These are phyloP conservation scores for Parnassius glacialis DNA, from an alignment of 2,888 invertebrate genomes.

Conservation along the genomic window DNA sequence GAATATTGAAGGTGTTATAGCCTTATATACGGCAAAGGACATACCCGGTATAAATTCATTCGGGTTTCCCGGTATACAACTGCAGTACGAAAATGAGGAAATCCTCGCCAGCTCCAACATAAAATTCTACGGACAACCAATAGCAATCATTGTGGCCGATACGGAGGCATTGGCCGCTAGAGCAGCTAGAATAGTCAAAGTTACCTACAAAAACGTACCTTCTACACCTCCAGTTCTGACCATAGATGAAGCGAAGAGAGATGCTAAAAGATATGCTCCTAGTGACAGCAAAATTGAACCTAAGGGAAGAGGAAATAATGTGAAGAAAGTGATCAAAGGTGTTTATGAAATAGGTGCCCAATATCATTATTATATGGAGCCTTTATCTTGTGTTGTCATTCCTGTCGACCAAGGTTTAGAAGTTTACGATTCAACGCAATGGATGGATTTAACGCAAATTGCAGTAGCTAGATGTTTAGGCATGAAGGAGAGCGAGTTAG, in stretches of 20 bases:
- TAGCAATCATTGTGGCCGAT: conserved; percentile 85
- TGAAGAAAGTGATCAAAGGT: conserved; percentile 77
- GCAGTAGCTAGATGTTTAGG: conserved; percentile 79
- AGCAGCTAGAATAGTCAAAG: conserved; percentile 80
- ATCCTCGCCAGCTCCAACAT: conserved; percentile 78
- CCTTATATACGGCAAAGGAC: conserved; percentile 83
- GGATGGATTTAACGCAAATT: conserved; percentile 82
- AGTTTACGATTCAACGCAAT: conserved; percentile 84
- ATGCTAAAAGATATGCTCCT: conserved; percentile 51
- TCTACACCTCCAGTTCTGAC: conserved; percentile 54
- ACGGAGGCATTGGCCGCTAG: conserved; percentile 75
- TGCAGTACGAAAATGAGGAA: conserved; percentile 68
- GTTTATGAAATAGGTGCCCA: conserved; percentile 82
- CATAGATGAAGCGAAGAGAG: conserved; percentile 66
- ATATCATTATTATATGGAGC: conserved; percentile 89
- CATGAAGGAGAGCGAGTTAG: conserved; percentile 81
- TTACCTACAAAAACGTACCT: conserved; percentile 74
- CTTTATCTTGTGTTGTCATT: conserved; percentile 82
- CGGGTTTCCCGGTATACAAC: conserved; percentile 52
- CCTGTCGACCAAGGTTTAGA: conserved; percentile 86
- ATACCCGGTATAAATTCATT: conserved; percentile 85
- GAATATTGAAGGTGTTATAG: conserved; percentile 83
- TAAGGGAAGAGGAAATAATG: conserved; percentile 52
- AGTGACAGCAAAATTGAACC: conserved; percentile 48
- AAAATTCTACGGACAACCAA: conserved; percentile 83